A percentile compares a stretch with the other conserved stretches of the same genome.
Evolutionary conservation across 2,113 vertebrate species (phyloP).

Genomic region (Python bivittatus): DNA sequence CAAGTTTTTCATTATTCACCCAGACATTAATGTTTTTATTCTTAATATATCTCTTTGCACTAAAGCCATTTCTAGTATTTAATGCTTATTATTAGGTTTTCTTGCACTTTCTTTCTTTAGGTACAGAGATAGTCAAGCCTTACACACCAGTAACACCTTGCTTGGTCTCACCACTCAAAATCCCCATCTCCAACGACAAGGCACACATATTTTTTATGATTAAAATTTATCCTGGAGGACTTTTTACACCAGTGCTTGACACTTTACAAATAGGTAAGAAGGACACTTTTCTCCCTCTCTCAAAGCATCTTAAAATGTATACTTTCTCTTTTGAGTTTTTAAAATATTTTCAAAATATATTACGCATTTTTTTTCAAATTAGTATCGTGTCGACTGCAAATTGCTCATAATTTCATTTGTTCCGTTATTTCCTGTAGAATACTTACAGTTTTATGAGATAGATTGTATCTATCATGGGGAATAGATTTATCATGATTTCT

Average conservation of each 20-base stretch:
- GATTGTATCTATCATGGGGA: not conserved
- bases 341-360: not conserved
- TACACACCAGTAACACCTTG: slow-evolving; percentile 86
- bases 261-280: slow-evolving; percentile 81
- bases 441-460: not conserved
- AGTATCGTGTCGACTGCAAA: not conserved
- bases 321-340: not conserved
- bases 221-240: slow-evolving; percentile 89
- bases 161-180: slow-evolving; percentile 71
- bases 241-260: slow-evolving; percentile 84
- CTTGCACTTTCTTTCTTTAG: slow-evolving; percentile 68
- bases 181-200: slow-evolving; percentile 49
- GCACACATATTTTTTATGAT: slow-evolving; percentile 88
- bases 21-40: not conserved
- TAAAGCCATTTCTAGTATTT: not conserved
- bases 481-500: not conserved
- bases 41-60: not conserved
- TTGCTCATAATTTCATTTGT: not conserved
- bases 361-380: not conserved
- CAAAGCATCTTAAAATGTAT: not conserved
- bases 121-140: slow-evolving; percentile 86
- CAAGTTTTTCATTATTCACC: not conserved
- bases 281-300: not conserved
- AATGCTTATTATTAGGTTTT: slow-evolving; percentile 33
- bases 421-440: not conserved